phyloP scores from a whole-genome alignment of 2,113 vertebrate genomes.

The Pelecanus crispus region DNA sequence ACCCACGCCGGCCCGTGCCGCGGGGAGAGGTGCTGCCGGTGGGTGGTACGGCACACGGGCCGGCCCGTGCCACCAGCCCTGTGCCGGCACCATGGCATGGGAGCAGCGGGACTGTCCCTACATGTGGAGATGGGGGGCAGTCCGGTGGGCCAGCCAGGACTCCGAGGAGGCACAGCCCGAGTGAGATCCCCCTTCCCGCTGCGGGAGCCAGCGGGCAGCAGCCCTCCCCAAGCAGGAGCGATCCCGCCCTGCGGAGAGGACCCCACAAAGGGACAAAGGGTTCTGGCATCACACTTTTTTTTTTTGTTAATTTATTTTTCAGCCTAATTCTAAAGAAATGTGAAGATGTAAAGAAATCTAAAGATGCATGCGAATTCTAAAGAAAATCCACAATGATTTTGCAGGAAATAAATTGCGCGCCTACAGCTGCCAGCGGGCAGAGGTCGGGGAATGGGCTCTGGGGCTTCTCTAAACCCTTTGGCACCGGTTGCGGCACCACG shows the following conservation, averaged over 20 bases:
- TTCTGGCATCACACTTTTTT: fast-evolving
- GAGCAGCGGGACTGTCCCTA: fast-evolving
- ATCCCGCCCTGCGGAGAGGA: fast-evolving
- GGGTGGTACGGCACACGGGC: background rate
- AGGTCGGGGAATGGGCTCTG: background rate
- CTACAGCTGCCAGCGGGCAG: background rate
- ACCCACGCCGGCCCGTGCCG: background rate
- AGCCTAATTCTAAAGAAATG: background rate
- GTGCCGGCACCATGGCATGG: fast-evolving
- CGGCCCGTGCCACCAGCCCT: background rate
- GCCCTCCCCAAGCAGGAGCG: fast-evolving
- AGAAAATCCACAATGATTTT: background rate
- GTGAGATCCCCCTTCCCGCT: fast-evolving
- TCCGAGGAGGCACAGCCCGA: fast-evolving
- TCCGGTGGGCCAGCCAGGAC: fast-evolving
- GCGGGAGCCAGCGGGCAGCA: background rate
- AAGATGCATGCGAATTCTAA: no score
- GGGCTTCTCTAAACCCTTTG: background rate
- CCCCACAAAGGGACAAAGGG: background rate
- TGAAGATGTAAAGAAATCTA: no score
- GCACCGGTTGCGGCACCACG: fast-evolving
- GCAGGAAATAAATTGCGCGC: background rate
- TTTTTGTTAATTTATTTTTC: background rate
- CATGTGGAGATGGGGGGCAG: fast-evolving
- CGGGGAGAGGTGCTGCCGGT: background rate